Conservation (phyloP, 2,113 vertebrate genomes). For the Amia ocellicauda region DNA sequence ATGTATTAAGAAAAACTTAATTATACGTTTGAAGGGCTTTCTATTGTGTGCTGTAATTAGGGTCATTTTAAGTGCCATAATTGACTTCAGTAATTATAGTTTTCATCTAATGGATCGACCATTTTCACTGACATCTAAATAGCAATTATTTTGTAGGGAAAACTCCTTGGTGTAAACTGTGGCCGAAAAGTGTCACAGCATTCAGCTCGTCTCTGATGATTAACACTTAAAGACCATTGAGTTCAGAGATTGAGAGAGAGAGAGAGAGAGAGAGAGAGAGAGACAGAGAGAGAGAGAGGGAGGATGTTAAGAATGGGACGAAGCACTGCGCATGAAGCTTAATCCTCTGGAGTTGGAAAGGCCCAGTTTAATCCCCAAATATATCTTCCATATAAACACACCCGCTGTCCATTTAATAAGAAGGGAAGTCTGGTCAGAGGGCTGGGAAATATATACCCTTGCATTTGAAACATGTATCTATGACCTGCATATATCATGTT, state of each 20-base stretch:
- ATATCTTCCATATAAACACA: no score
- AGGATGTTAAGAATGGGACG: no score
- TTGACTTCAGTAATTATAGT: slow-evolving; percentile 35
- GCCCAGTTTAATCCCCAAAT: slow-evolving; percentile 16
- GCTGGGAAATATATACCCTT: no score
- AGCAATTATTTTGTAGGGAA: not conserved
- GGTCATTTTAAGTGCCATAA: slow-evolving; percentile 39
- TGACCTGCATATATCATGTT: no score
- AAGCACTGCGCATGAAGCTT: no score
- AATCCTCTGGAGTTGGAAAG: slow-evolving; percentile 20
- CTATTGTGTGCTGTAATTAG: slow-evolving; percentile 45
- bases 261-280: no score
- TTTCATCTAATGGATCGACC: slow-evolving; percentile 2
- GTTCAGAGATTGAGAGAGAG: no score
- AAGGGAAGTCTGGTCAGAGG: no score
- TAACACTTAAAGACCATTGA: not conserved
- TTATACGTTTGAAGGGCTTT: slow-evolving; percentile 29
- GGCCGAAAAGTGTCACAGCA: not conserved
- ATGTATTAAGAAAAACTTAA: slow-evolving; percentile 36
- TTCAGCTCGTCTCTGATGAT: not conserved
- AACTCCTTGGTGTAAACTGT: not conserved
- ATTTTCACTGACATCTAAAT: not conserved
- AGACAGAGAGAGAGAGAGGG: no score
- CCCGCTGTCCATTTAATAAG: no score
- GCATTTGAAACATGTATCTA: no score